Evolutionary conservation across 2,888 invertebrate genomes (phyloP), one percentile per base, ranked within the genome.

Genomic region (Syrphus vitripennis): DNA sequence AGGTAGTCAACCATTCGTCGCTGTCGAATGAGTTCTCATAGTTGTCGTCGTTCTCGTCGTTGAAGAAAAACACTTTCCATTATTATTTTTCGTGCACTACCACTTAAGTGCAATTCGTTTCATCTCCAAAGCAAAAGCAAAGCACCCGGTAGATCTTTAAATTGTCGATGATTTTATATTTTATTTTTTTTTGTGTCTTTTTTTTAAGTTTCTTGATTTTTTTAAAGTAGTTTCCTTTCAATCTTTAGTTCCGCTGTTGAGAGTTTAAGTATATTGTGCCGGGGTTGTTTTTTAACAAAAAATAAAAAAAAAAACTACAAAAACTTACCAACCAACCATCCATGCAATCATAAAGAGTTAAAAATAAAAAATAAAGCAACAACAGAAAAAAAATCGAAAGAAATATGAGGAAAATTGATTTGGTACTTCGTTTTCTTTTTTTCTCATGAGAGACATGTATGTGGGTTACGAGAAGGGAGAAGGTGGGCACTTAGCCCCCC

Each of bases 321-420:
- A n/a, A 34, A 34, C 34, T 34, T 16, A 19, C 21, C 45, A 48
- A 4, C 45, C 61, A 63, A n/a, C 72, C 69, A 72, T 45, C 84
- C 80, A 77, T 67, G 80, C 76, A 84, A 81, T 84, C 79, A 84
- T 71, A 80, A 80, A 83, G 74, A 65, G 59, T 29, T 67, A 50
- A 42, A 59, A 59, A 59, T 59, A 34, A 14, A 3, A 34, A 21
- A 48, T 10, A 21, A 21, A 45, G 16, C 1, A 16, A 42, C n/a
- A 42, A 50, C 9, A 19, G 19, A 26, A 67, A 59, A 55, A 77
- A 77, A 67, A 71, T 59, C 57, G 65, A 74, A 79, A 63, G 82
- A 82, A 86, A 78, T 86, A 86, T 86, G 82, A 86, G 82, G 77
- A 78, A 86, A 86, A 82, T 86, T 86, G 86, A 86, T 86, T 86